Base-by-base conservation (phyloP, 1,140 invertebrate species). In the Matsumurasca onukii region DNA sequence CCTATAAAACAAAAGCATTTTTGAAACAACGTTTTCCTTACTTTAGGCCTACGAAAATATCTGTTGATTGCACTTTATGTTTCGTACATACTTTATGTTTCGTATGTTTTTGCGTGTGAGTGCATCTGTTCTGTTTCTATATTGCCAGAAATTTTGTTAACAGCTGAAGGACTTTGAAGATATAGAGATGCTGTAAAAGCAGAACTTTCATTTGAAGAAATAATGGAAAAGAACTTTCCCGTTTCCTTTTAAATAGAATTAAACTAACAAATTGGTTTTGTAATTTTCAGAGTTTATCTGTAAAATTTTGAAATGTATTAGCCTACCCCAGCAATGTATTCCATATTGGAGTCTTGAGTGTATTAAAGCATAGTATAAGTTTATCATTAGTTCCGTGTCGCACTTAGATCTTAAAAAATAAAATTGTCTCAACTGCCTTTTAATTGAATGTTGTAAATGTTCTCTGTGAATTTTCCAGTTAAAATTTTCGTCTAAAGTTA, bases 171-270 rank as follows among this genome's bases (percentile, higher is more conserved):
- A 31, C 31, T 22, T 65, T 65, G 45, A 34, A 65, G 12, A 65
- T 3, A n/a, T 13, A 65, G 3, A 34, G 20, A 39, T 65, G 25
- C 22, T 65, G 31, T 22, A 65, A 24, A 13, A 34, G 63, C n/a
- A 65, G 3, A 1, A 65, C 45, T 65, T 17, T 65, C 31, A 34
- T 39, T 13, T 48, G 3, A 34, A 17, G 29, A 31, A 31, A 45
- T 45, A 65, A 65, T 9, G 63, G 31, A 20, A 65, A 65, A 45
- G 63, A 65, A n/a, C 63, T 65, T 13, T 65, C 31, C 24, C 63
- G 29, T 39, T 45, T 45, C 20, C 27, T 65, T 34, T 39, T 48
- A 13, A 39, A 3, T 9, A 39, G 9, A 22, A 65, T 65, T 45
- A 45, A 12, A 24, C 31, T 65, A 34, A 65, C 24, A 24, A 65